A percentile compares a stretch with the other conserved stretches of the same genome.
phyloP scores from a whole-genome alignment of 1,140 invertebrate genomes.

The Drosophila ercepeae region DNA sequence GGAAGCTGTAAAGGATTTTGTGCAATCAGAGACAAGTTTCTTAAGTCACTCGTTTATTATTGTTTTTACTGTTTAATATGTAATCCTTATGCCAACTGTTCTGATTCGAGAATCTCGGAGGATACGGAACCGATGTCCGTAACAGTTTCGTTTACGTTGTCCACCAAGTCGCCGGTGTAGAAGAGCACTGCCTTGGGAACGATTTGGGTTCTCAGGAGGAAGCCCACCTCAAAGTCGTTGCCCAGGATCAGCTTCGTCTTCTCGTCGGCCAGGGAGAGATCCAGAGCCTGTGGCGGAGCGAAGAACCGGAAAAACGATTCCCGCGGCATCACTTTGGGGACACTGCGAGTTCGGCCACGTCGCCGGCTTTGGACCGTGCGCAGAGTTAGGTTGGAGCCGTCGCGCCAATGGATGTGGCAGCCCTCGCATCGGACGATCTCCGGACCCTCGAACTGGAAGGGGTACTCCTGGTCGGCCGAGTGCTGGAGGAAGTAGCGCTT shows the following conservation, averaged over 20 bases:
- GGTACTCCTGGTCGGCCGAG: constrained; percentile 94
- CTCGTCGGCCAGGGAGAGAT: constrained; percentile 86
- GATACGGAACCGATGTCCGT: constrained; percentile 7
- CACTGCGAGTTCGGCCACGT: constrained; percentile 90
- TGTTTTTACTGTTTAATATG: background rate
- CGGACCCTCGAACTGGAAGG: constrained; percentile 98
- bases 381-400: constrained; percentile 97
- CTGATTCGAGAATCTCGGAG: constrained; percentile 6
- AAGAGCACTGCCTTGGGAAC: constrained; percentile 96
- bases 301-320: constrained; percentile 99
- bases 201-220: constrained; percentile 96
- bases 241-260: constrained; percentile 84
- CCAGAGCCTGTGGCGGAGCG: constrained; percentile 90
- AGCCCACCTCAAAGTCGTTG: constrained; percentile 97
- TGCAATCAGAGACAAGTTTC: too few species aligned
- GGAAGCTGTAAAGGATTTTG: too few species aligned
- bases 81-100: background rate
- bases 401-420: constrained; percentile 96
- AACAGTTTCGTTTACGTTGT: constrained; percentile 41
- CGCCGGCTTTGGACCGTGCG: constrained; percentile 99
- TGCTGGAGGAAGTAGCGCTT: constrained; percentile 98
- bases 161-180: constrained; percentile 93
- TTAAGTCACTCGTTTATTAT: background rate
- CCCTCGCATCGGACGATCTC: constrained; percentile 97
- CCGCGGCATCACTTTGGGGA: constrained; percentile 96